These are phyloP conservation scores for Blennius ocellaris DNA, from an alignment of 2,113 vertebrate species.

Conservation along the genomic window DNA sequence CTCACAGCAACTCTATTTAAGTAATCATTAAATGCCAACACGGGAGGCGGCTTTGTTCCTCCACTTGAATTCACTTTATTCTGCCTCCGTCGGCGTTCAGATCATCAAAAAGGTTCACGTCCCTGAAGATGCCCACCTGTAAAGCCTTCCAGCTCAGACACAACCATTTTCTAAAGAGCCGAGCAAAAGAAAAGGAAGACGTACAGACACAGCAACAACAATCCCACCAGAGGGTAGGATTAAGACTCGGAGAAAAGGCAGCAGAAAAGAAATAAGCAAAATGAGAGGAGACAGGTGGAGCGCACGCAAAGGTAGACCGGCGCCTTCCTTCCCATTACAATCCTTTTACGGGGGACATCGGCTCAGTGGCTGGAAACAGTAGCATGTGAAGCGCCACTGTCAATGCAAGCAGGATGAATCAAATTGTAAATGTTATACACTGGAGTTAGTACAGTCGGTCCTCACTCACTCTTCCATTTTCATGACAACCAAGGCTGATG, in stretches of 20 bases:
- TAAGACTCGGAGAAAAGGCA: constrained; percentile 29
- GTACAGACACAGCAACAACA: constrained; percentile 17
- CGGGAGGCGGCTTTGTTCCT: background rate
- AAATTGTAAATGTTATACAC: no score
- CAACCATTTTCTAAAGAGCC: constrained; percentile 20
- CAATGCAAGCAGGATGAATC: background rate
- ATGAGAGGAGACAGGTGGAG: constrained; percentile 31
- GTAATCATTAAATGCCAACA: background rate
- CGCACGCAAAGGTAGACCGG: background rate
- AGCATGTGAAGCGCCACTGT: background rate
- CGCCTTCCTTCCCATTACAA: background rate
- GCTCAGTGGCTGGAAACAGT: constrained; percentile 14
- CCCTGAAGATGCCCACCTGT: background rate
- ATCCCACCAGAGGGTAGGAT: constrained; percentile 26
- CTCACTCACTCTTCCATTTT: no score
- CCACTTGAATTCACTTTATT: background rate
- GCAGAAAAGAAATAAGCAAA: background rate
- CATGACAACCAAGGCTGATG: no score
- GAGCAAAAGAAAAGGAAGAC: constrained; percentile 23
- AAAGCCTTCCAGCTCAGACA: constrained; percentile 7
- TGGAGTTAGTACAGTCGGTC: no score
- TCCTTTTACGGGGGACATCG: constrained; percentile 4
- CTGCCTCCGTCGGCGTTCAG: background rate
- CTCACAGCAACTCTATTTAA: background rate
- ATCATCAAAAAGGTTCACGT: background rate